Base-by-base conservation (phyloP, 2,888 invertebrate genomes). In the Petrolisthes cinctipes region DNA sequence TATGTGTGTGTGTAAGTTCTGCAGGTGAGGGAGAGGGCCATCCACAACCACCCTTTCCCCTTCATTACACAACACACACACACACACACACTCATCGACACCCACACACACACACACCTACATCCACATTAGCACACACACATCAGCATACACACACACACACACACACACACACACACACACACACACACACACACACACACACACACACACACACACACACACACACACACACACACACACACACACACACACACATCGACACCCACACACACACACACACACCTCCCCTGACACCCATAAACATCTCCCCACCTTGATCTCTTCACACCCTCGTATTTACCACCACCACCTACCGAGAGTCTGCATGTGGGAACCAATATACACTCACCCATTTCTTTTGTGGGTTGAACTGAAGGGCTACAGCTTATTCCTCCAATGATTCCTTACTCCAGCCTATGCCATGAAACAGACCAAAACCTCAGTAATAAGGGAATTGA, bases 141-240 rank as follows among this genome's bases (percentile, higher is more conserved):
- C 76, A 76, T 5, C 20, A 20, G 37, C 76, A 76, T 5, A 76
- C 76, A 76, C 76, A 76, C 23, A 76, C 76, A 76, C 76, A 76
- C 23, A 76, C 76, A 76, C 76, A 76, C 23, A 76, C 76, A 76
- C 76, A 76, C 23, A 79, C 79, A 79, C 79, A 79, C 54, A 79
- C 79, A 79, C 79, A 79, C 79, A 79, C 79, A 79, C 54, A 79
- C 79, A 79, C 79, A 79, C 79, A 79, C 79, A 79, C 79, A 79
- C 79, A 79, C 76, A 37, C 20, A 76, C 20, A 76, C 76, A 76
- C 81, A 81, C 9, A 81, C 54, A 83, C 73, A 68, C 56, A 14
- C 3, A 61, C 6, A 80, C n/a, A 57, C 61, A 37, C 57, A 80
- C 37, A 80, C 20, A n/a, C 57, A 80, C 5, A 61, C 37, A 61